These are phyloP conservation scores for Endotricha flammealis DNA, from an alignment of 2,888 invertebrate genomes.

Conservation along the genomic window DNA sequence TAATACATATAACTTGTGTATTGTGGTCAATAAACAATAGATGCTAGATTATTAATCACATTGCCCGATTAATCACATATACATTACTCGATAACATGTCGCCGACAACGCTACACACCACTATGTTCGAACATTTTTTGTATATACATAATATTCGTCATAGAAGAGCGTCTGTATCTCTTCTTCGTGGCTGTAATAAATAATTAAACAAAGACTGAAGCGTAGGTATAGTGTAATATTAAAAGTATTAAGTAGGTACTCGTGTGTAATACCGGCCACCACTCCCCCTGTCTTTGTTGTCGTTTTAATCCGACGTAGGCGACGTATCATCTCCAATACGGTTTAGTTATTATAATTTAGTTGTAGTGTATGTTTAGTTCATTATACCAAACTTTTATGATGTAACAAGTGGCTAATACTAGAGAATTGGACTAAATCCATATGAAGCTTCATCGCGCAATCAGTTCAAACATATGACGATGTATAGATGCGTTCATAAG, in stretches of 20 bases:
- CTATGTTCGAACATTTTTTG: slow-evolving; percentile 30
- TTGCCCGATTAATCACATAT: too few relatives aligned
- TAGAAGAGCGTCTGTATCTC: slow-evolving; percentile 45
- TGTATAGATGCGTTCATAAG: too few relatives aligned
- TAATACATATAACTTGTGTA: too few relatives aligned
- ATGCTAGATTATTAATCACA: too few relatives aligned
- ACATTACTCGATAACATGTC: too few relatives aligned
- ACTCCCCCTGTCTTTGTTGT: slow-evolving; percentile 44
- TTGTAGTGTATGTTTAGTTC: slow-evolving; percentile 6
- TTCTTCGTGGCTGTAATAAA: slow-evolving; percentile 64
- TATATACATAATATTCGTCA: slow-evolving; percentile 42
- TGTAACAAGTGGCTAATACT: too few relatives aligned
- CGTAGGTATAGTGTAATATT: slow-evolving; percentile 72
- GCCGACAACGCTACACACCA: slow-evolving; percentile 3
- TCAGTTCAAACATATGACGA: too few relatives aligned
- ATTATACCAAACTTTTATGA: slow-evolving; percentile 5
- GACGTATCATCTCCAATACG: not conserved
- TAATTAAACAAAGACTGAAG: slow-evolving; percentile 76
- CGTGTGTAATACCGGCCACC: slow-evolving; percentile 48
- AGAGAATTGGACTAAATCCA: too few relatives aligned
- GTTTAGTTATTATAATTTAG: slow-evolving; percentile 10
- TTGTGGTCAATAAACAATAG: too few relatives aligned
- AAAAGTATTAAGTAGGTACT: slow-evolving; percentile 61
- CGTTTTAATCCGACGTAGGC: slow-evolving; percentile 10
- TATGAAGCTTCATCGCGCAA: too few relatives aligned